Conservation (phyloP, 2,113 vertebrate species). For the Leucosticte australis region DNA sequence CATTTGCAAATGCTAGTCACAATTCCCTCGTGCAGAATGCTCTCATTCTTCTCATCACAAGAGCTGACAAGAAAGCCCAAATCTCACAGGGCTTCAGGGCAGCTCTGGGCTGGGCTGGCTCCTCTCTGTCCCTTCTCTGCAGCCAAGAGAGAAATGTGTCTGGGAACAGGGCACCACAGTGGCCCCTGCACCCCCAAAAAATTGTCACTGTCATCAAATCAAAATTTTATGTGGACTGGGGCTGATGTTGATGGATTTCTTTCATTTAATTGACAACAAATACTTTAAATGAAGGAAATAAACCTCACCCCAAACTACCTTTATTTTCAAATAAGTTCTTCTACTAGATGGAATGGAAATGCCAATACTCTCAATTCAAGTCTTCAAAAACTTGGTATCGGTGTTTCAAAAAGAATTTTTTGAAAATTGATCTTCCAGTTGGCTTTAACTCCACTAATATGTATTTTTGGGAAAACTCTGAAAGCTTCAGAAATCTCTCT, state of each 20-base stretch:
- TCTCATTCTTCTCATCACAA: background rate
- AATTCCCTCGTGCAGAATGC: background rate
- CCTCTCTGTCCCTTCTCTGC: background rate
- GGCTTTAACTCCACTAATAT: background rate
- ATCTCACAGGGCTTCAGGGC: background rate
- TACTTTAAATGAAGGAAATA: background rate
- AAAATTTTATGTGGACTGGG: background rate
- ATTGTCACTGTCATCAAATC: background rate
- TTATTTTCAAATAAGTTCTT: background rate
- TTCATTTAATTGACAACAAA: background rate
- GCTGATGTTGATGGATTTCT: background rate
- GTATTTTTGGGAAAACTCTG: background rate
- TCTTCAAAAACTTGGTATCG: background rate
- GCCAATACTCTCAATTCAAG: background rate
- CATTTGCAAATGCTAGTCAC: background rate
- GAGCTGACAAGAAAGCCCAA: background rate
- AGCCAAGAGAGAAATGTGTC: background rate
- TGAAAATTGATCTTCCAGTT: background rate
- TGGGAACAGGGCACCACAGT: background rate
- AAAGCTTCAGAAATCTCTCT: background rate
- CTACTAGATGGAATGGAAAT: background rate
- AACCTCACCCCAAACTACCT: background rate
- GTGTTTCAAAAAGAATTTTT: background rate
- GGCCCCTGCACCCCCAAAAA: background rate
- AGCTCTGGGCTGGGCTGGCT: background rate